Conservation (phyloP, 2,888 invertebrate species). For the Dromius quadrimaculatus region DNA sequence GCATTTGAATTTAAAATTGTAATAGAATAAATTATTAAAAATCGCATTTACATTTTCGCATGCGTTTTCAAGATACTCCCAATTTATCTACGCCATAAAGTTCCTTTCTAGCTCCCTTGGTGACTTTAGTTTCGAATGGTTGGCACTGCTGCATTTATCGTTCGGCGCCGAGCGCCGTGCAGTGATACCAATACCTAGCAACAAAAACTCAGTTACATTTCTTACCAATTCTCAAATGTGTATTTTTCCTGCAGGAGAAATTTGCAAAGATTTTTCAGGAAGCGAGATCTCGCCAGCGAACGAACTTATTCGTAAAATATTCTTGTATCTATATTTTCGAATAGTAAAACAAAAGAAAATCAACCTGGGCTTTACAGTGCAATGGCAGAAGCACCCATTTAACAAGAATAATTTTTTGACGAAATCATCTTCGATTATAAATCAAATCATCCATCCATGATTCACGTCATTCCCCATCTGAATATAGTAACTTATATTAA, state of each 20-base stretch:
- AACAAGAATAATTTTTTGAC: no score
- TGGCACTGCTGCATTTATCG: slow-evolving; percentile 25
- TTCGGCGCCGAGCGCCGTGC: slow-evolving; percentile 6
- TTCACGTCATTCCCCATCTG: no score
- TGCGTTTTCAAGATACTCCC: slow-evolving; percentile 12
- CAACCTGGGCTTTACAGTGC: no score
- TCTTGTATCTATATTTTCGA: no score
- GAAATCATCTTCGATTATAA: no score
- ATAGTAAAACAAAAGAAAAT: no score
- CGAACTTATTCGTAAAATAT: no score
- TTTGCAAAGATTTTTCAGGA: slow-evolving; percentile 12
- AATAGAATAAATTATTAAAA: slow-evolving; percentile 33
- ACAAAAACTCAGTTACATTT: slow-evolving; percentile 29
- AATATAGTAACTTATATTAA: no score
- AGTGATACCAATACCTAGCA: slow-evolving; percentile 14
- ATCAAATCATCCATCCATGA: no score
- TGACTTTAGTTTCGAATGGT: slow-evolving; percentile 21
- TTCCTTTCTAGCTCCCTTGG: slow-evolving; percentile 6
- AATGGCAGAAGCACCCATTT: no score
- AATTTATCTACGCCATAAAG: slow-evolving; percentile 29
- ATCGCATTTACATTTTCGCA: slow-evolving; percentile 19
- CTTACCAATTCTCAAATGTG: slow-evolving; percentile 34
- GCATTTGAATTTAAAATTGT: slow-evolving; percentile 32
- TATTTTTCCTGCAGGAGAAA: slow-evolving; percentile 12
- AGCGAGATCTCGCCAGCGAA: background rate